Base-by-base conservation (phyloP, 2,888 invertebrate species). In the Venusia cambrica region DNA sequence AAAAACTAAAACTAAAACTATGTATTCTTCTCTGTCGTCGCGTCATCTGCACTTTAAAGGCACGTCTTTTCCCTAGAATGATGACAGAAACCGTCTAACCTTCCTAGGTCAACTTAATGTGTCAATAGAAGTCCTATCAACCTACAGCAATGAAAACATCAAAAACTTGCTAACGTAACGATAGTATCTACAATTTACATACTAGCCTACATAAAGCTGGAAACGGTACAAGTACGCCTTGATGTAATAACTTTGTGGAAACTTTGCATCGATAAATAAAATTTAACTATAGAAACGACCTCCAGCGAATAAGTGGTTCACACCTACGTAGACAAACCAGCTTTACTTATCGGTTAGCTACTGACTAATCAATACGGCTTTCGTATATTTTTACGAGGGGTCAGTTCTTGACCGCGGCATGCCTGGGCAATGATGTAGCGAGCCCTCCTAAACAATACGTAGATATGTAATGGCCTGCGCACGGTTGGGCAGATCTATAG, bases 131-230 rank as follows among this genome's bases (percentile, higher is more conserved):
- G 16, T 14, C 13, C 29, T 33, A 25, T 27, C 25, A 24, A 35
- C 31, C 11, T 16, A n/a, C 28, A 40, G 24, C 22, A 32, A 25
- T 31, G 20, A 22, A 24, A 20, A 31, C 26, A 40, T 40, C 30
- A 38, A 37, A 38, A 34, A 30, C 12, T 12, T 18, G 18, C 11
- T 24, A n/a, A n/a, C n/a, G n/a, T n/a, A n/a, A n/a, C 4, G 30
- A 40, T 35, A 14, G 15, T 40, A 40, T 40, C 31, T 55, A 56
- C 51, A 39, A 43, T 40, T 51, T 36, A 27, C 41, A 55, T 53
- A 46, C 51, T 39, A 44, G 29, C 20, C 37, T 28, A 40, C 43
- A 29, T 25, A 29, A 31, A 13, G 14, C 19, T 10, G 12, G 7
- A 5, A 25, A 20, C 25, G 25, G 40, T 46, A 46, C 48, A 45